Evolutionary conservation across 2,113 vertebrate species (phyloP).

Genomic region (Atlantisia rogersi): DNA sequence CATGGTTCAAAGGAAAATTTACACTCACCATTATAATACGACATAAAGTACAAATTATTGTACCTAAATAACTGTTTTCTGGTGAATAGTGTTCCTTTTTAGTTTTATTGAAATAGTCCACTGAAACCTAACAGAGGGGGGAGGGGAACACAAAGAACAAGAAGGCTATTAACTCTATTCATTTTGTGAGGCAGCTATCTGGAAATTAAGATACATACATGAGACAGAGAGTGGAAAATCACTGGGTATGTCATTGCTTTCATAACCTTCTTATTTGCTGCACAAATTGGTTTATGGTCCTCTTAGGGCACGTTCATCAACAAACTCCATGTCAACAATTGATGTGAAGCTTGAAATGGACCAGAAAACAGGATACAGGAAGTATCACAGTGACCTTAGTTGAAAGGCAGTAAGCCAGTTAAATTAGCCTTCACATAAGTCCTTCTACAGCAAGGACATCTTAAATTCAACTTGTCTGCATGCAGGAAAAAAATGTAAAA

Average conservation of each 20-base stretch:
- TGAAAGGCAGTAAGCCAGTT: conserved; percentile 9
- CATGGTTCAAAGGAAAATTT: conserved; percentile 84
- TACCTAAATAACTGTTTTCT: conserved; percentile 78
- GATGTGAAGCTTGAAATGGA: conserved; percentile 52
- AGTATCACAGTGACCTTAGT: background rate
- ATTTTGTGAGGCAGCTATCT: conserved; percentile 36
- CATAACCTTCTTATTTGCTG: conserved; percentile 52
- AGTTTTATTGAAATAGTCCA: conserved; percentile 52
- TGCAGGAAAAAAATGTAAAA: background rate
- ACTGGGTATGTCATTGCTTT: conserved; percentile 18
- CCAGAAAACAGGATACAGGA: conserved; percentile 58
- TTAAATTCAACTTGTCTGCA: background rate
- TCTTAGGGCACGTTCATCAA: conserved; percentile 25
- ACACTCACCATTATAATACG: conserved; percentile 77
- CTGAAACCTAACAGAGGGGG: conserved; percentile 29
- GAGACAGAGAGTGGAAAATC: conserved; percentile 35
- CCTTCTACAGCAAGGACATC: background rate
- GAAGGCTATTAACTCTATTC: conserved; percentile 42
- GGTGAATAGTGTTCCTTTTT: conserved; percentile 65
- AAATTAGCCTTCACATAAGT: background rate
- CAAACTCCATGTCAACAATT: conserved; percentile 47
- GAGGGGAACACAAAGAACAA: background rate
- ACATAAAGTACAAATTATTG: conserved; percentile 81
- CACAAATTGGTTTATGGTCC: conserved; percentile 53
- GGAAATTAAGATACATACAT: conserved; percentile 30